Percentiles rank a stretch among this genome's conserved stretches.
phyloP scores from a whole-genome alignment of 2,888 invertebrate genomes.

The Euplexia lucipara region DNA sequence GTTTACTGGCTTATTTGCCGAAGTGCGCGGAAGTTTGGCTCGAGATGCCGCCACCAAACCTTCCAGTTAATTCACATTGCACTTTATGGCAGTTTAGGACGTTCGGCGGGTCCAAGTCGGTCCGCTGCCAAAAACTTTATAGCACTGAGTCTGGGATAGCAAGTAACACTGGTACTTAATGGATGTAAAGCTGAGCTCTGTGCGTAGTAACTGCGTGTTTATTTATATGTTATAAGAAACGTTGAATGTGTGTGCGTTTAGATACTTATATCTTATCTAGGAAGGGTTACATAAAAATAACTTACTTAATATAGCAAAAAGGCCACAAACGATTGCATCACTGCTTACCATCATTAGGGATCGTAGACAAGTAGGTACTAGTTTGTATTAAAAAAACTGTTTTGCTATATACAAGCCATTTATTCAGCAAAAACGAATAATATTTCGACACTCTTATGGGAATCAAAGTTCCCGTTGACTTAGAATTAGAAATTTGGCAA shows the following conservation, averaged over 20 bases:
- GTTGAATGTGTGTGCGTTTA: neutral
- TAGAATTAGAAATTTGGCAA: too few relatives aligned
- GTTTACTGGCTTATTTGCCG: conserved; percentile 66
- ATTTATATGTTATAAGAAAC: neutral
- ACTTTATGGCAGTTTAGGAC: conserved; percentile 82
- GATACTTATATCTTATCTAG: too few relatives aligned
- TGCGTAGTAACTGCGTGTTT: neutral
- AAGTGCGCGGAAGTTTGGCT: conserved; percentile 73
- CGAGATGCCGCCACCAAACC: conserved; percentile 71
- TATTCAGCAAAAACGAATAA: too few relatives aligned
- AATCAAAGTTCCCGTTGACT: too few relatives aligned
- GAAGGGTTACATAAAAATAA: too few relatives aligned
- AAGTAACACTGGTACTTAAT: conserved; percentile 38
- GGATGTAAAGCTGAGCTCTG: conserved; percentile 21
- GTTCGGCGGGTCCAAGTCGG: conserved; percentile 71
- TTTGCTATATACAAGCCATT: too few relatives aligned
- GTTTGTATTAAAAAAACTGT: too few relatives aligned
- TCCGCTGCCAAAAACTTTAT: conserved; percentile 80
- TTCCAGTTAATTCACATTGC: conserved; percentile 81
- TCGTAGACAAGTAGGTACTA: too few relatives aligned
- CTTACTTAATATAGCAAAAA: too few relatives aligned
- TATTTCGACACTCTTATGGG: too few relatives aligned
- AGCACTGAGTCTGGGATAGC: conserved; percentile 54
- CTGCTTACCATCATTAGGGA: too few relatives aligned
- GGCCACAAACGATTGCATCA: too few relatives aligned